Evolutionary conservation across 2,888 invertebrate genomes (phyloP), one percentile per base, ranked within the genome.

Genomic region (Drosophila algonquin): DNA sequence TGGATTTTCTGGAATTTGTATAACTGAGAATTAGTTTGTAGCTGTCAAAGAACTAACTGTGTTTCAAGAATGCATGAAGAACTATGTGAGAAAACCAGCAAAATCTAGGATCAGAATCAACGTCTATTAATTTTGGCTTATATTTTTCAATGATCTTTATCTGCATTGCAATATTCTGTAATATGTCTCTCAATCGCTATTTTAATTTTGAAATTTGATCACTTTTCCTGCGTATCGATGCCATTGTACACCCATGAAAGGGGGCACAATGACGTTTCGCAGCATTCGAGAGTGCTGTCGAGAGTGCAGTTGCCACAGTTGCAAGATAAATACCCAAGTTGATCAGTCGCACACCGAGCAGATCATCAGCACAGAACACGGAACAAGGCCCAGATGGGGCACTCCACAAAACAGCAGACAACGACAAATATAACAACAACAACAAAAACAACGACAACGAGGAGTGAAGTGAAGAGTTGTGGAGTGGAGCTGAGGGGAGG

Each of bases 281-380:
- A 35, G 35, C 35, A 35, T 35, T 35, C 30, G 30, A 10, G 32
- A 10, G 32, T n/a, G 79, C 69, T 79, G 79, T 80, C 78, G 79
- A 81, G 81, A 79, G 75, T 71, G 73, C 79, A 77, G 81, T 77
- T 74, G 79, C 44, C 27, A 50, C 79, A 74, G 77, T 76, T 75
- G 83, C 70, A 77, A 75, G 72, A 78, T 85, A 82, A 85, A 83
- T 80, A 83, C 74, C 71, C 54, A 55, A 60, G 50, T 74, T 80
- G 82, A 83, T 85, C 86, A 80, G 73, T 80, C 80, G 78, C 78
- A 74, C 80, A 12, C 35, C 35, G 40, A 60, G 55, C 51, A 76
- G 80, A 84, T 81, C 81, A 75, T 81, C 81, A 84, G 73, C 82
- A 77, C 80, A 46, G 77, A 75, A 75, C 77, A 83, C 75, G 79